Evolutionary conservation across 1,140 invertebrate genomes (phyloP), one percentile per base, ranked within the genome.

Genomic region (Alviniconcha marisindica): DNA sequence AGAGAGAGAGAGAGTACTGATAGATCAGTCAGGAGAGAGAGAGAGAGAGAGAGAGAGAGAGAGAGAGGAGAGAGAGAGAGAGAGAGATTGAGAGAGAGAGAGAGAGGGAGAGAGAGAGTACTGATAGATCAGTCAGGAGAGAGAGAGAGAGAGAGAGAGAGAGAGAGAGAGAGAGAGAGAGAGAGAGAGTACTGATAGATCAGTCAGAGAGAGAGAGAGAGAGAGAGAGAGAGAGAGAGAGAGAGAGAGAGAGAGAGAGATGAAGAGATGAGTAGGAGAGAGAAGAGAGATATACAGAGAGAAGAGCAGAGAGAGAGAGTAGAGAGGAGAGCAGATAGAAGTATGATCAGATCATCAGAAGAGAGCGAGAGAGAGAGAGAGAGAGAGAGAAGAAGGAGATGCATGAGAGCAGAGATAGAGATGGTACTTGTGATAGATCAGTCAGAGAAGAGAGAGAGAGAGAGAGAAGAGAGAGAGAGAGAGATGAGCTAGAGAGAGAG

Each of bases 101-200:
- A 31, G 63, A 69, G 63, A 36, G 28, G 18, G 12, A 69, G 63
- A 69, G 63, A 69, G 31, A 69, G 63, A 69, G n/a, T 7, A 51
- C 10, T 12, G 48, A 51, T 7, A 51, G 48, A 51, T 7, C 7
- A 21, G 21, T 7, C 7, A 3, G 33, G 63, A 69, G n/a, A 69
- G n/a, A 69, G 63, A 69, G 31, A 69, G 63, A 69, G 63, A 69
- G 63, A 36, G 1, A 69, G 63, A 69, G 63, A 69, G 63, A 36
- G 63, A 36, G 63, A 69, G 63, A 69, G 63, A 69, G 63, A 69
- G 63, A 69, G 0, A 69, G 63, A 69, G 63, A 69, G 33, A 36
- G 33, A 36, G 33, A 69, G 63, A 48, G 44, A 48, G 44, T 18
- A 48, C 18, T 48, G 44, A n/a, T n/a, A n/a, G n/a, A n/a, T 18